These are phyloP conservation scores for Trichosurus vulpecula DNA, from an alignment of 2,797 vertebrate species.

Conservation along the genomic window DNA sequence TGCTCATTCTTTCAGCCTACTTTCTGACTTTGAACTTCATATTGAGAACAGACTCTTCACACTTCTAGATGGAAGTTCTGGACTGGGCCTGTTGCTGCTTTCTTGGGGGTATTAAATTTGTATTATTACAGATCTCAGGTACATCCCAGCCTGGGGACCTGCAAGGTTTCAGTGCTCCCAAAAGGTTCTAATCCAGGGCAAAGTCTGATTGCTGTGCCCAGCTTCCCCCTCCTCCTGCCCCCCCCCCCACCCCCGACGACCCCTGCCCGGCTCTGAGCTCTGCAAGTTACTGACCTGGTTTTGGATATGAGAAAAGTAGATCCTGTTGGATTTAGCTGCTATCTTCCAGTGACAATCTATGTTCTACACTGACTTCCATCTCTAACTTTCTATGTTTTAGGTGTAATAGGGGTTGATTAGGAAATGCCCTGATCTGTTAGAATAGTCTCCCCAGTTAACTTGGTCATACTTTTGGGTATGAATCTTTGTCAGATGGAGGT, in stretches of 20 bases:
- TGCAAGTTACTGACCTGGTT: neutral
- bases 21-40: neutral
- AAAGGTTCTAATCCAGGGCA: neutral
- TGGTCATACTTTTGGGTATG: neutral
- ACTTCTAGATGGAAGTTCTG: neutral
- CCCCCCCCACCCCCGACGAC: too few relatives aligned
- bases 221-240: too few relatives aligned
- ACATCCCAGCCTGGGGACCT: neutral
- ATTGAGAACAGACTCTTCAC: neutral
- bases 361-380: neutral
- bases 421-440: neutral
- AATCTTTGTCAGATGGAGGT: neutral
- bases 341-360: neutral
- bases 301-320: neutral
- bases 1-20: neutral
- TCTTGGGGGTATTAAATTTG: neutral
- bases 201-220: neutral
- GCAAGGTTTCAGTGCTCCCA: neutral
- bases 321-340: too few relatives aligned
- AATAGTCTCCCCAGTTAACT: neutral
- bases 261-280: neutral
- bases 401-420: neutral
- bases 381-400: neutral
- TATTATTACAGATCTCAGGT: neutral
- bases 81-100: neutral